phyloP scores from a whole-genome alignment of 2,113 vertebrate genomes.

The Herpailurus yagouaroundi region DNA sequence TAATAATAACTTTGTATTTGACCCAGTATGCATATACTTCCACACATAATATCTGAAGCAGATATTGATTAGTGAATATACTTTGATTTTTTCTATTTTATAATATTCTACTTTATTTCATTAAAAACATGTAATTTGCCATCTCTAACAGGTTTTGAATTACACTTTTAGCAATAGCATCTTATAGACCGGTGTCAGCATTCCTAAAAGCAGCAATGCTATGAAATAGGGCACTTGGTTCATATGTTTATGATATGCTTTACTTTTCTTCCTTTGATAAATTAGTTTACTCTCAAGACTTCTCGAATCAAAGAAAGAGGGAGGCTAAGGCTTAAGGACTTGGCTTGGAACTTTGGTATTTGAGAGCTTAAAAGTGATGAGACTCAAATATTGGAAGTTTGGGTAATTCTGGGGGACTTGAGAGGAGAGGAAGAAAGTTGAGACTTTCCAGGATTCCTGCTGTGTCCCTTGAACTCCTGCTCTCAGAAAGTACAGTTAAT shows the following conservation, averaged over 20 bases:
- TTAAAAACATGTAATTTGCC: not conserved
- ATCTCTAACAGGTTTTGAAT: conserved; percentile 30
- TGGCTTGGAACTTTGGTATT: not conserved
- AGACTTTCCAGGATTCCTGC: conserved; percentile 53
- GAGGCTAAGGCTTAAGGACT: not conserved
- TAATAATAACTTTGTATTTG: conserved; percentile 7
- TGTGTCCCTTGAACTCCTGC: conserved; percentile 31
- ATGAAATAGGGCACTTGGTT: not conserved
- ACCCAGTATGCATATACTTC: not conserved
- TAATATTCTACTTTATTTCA: conserved; percentile 12
- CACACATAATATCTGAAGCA: not conserved
- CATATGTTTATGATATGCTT: conserved; percentile 17
- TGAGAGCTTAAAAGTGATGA: conserved; percentile 20
- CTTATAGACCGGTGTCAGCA: not conserved
- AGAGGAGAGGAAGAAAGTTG: conserved; percentile 45
- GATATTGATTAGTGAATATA: not conserved
- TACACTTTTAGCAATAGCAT: not conserved
- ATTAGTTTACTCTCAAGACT: conserved; percentile 16
- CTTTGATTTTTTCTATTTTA: conserved; percentile 31
- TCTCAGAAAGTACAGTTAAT: conserved; percentile 55
- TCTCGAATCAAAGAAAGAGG: conserved; percentile 31
- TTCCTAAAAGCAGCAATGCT: not conserved
- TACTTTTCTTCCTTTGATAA: not conserved
- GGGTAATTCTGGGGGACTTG: conserved; percentile 36
- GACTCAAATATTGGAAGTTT: not conserved